A percentile compares a stretch with the other conserved stretches of the same genome.
phyloP scores from a whole-genome alignment of 1,140 invertebrate species.

The Drosophila fuyamai region DNA sequence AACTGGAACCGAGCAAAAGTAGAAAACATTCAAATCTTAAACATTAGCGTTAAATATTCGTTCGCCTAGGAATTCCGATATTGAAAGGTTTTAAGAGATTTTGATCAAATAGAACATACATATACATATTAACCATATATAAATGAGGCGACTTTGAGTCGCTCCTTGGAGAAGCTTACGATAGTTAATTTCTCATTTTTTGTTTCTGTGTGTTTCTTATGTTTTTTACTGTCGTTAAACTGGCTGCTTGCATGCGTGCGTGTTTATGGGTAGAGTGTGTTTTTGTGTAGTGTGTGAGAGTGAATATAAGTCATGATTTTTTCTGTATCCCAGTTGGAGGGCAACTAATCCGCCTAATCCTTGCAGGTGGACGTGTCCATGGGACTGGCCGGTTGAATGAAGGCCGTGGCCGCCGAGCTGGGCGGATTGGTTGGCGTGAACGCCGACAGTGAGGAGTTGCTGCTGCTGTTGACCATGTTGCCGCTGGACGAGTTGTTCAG shows the following conservation, averaged over 20 bases:
- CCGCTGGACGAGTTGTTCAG: constrained; percentile 81
- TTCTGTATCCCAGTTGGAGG: constrained; percentile 5
- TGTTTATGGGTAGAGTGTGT: constrained; percentile 42
- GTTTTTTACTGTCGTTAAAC: constrained; percentile 69
- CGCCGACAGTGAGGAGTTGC: constrained; percentile 76
- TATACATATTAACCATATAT: constrained; percentile 61
- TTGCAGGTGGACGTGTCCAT: constrained; percentile 87
- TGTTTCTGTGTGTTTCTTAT: constrained; percentile 32
- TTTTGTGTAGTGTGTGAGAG: constrained; percentile 42
- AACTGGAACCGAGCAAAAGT: constrained; percentile 53
- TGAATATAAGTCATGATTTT: constrained; percentile 56
- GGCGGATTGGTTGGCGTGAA: constrained; percentile 80
- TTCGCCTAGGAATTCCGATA: constrained; percentile 55
- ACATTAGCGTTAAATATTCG: constrained; percentile 66
- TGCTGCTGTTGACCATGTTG: constrained; percentile 68
- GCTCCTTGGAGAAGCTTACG: constrained; percentile 62
- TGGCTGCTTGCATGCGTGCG: constrained; percentile 68
- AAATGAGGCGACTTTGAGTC: constrained; percentile 73
- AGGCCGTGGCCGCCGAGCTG: constrained; percentile 62
- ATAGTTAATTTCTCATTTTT: constrained; percentile 22
- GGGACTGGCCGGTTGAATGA: constrained; percentile 88
- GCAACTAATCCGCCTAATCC: constrained; percentile 61
- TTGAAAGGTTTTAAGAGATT: constrained; percentile 69
- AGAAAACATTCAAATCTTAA: constrained; percentile 66
- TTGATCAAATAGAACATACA: constrained; percentile 72